Conservation (phyloP, 2,888 invertebrate genomes). For the Caenorhabditis imperialis region DNA sequence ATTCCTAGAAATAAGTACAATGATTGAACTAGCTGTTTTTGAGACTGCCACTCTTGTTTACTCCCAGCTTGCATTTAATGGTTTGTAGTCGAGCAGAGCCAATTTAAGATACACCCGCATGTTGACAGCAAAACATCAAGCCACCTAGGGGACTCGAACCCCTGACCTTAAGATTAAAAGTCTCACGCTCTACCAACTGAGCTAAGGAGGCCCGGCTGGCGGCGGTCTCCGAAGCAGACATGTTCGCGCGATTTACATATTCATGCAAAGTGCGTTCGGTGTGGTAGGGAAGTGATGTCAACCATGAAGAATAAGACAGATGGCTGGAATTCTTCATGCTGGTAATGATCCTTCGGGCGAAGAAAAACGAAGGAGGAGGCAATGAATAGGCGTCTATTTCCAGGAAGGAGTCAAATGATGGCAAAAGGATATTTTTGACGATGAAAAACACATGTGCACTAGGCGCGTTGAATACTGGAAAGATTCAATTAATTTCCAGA, state of each 20-base stretch:
- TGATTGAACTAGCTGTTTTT: too few species aligned
- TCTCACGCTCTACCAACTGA: constrained; percentile 70
- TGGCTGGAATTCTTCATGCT: constrained; percentile 5
- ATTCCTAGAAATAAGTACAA: too few species aligned
- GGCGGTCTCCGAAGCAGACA: too few species aligned
- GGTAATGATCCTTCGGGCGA: constrained; percentile 12
- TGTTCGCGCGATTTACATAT: too few species aligned
- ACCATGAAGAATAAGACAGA: constrained; percentile 1
- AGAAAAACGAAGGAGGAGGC: background rate
- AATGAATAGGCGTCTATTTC: constrained; percentile 19
- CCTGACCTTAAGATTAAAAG: constrained; percentile 65
- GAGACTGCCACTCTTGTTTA: too few species aligned
- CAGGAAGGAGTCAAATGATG: constrained; percentile 25
- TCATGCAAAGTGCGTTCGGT: too few species aligned
- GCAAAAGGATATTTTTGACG: constrained; percentile 19
- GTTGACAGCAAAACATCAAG: constrained; percentile 17
- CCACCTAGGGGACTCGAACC: constrained; percentile 60
- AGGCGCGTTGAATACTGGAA: background rate
- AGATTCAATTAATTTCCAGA: constrained; percentile 33
- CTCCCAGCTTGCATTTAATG: too few species aligned
- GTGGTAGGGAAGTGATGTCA: constrained; percentile 3
- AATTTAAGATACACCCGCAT: background rate
- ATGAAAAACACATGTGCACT: constrained; percentile 32
- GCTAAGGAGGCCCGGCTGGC: constrained; percentile 41
- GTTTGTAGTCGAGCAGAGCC: background rate